Evolutionary conservation across 1,140 invertebrate species (phyloP), one percentile per base, ranked within the genome.

Genomic region (Asobara japonica): DNA sequence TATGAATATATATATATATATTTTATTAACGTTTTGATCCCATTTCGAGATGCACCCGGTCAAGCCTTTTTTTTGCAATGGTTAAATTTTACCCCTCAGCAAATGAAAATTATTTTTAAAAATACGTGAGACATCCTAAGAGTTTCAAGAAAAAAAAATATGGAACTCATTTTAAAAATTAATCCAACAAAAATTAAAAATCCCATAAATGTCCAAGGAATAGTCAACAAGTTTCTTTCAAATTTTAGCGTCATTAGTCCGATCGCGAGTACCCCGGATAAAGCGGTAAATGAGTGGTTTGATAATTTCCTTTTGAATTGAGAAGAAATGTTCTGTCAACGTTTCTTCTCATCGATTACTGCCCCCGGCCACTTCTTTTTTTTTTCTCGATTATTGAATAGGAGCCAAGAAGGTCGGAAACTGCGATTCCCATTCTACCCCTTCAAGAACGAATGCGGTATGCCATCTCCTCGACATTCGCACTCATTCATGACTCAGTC

Each of bases 401-500:
- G 76, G 74, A 77, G 70, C 69, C 73, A 20, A 73, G 38, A 65
- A 66, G 64, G 65, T 78, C 76, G 6, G 74, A 72, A 29, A 68
- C 69, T 1, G 75, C 71, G n/a, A 56, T 71, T 18, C 76, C 78
- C 8, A 16, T 76, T 61, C 67, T 51, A 25, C 64, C 78, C 31
- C 78, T 85, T 8, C 91, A 94, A 87, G 90, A 93, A 64, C 79
- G 82, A 65, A 82, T 93, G 72, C 86, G 90, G 31, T 88, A 90
- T 41, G 89, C 89, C 6, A 89, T 93, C 29, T 91, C 93, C 8
- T 89, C 89, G 60, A 92, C 92, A 20, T 96, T 95, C 86, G 91
- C 94, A 0, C 85, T 91, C 30, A 93, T 96, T 79, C 95, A 96
- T 78, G 91, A 90, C 29, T 93, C 93, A 0, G 95, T 95, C 25